Base-by-base conservation (phyloP, 2,888 invertebrate species). In the Pseudoips prasinana region DNA sequence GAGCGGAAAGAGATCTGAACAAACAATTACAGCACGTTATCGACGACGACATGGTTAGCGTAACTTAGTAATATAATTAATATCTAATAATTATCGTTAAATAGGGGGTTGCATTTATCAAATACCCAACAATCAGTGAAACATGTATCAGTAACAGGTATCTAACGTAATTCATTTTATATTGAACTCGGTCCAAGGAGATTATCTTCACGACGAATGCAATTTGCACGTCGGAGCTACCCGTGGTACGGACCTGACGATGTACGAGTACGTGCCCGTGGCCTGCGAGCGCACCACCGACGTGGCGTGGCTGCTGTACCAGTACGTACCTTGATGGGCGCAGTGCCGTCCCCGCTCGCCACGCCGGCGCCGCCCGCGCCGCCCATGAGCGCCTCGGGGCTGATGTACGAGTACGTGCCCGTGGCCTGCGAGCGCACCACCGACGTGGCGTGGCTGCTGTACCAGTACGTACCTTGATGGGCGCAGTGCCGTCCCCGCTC, bases 391-490 rank as follows among this genome's bases (percentile, higher is more conserved):
- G 96, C 96, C 90, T 99, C 98, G 0, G 98, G 98, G 75, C 98
- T 97, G 84, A 99, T 98, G 80, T 97, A 99, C 76, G 97, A 97
- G 68, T 95, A 93, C 0, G 98, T 98, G 28, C 98, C 98, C 35
- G 94, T 92, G 45, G 94, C 92, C 53, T 92, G 92, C 59, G 94
- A 91, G 73, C 95, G 96, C 29, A 95, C 91, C 35, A 98, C 95
- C 62, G 95, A 96, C 0, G 98, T 98, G 74, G 94, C 94, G 76
- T 98, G 97, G 34, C 91, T 90, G 56, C 95, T 94, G 51, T 98
- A 92, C 30, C 94, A 93, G 26, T 96, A 95, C 27, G 98, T 14
- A 84, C 86, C 73, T 88, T 88, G 25, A 86, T 80, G 5, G 82
- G 82, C 1, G 79, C 74, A 18, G 46, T 57, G 14, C 78, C 83